These are phyloP conservation scores for Bombyx mori DNA, from an alignment of 1,140 invertebrate genomes.

Conservation along the genomic window DNA sequence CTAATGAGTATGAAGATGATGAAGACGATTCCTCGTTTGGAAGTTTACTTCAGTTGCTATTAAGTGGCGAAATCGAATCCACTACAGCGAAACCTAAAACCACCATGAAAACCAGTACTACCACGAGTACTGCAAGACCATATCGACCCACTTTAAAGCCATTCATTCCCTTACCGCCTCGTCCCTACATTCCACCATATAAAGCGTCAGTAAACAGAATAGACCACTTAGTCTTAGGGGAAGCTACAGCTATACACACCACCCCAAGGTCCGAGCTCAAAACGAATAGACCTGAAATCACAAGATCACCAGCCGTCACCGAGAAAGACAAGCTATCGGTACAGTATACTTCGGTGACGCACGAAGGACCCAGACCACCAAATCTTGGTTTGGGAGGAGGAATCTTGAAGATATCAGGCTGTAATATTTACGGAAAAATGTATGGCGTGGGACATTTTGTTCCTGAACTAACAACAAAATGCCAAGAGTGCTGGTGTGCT, in stretches of 20 bases:
- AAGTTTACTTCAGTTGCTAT: conserved; percentile 71
- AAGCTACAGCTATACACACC: conserved; percentile 46
- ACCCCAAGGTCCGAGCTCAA: conserved; percentile 4
- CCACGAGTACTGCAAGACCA: conserved; percentile 15
- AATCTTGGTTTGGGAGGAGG: conserved; percentile 51
- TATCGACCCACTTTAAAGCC: conserved; percentile 11
- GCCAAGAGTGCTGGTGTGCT: conserved; percentile 89
- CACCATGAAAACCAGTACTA: conserved; percentile 17
- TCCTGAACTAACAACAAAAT: conserved; percentile 84
- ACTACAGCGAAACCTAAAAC: conserved; percentile 17
- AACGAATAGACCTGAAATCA: conserved; percentile 14
- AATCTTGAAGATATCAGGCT: conserved; percentile 85
- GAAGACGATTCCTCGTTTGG: conserved; percentile 72
- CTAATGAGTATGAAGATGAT: conserved; percentile 45
- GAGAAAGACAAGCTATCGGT: conserved; percentile 20
- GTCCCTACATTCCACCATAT: conserved; percentile 32
- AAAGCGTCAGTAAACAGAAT: conserved; percentile 43
- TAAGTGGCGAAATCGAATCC: conserved; percentile 62
- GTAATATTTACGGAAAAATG: conserved; percentile 93
- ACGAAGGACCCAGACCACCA: conserved; percentile 15
- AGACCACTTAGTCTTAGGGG: conserved; percentile 57
- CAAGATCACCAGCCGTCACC: conserved; percentile 15
- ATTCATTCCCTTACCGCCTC: conserved; percentile 36
- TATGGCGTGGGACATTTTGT: conserved; percentile 89
- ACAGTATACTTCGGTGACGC: conserved; percentile 11